Conservation (phyloP, 2,888 invertebrate species). For the Hyposoter dolosus region DNA sequence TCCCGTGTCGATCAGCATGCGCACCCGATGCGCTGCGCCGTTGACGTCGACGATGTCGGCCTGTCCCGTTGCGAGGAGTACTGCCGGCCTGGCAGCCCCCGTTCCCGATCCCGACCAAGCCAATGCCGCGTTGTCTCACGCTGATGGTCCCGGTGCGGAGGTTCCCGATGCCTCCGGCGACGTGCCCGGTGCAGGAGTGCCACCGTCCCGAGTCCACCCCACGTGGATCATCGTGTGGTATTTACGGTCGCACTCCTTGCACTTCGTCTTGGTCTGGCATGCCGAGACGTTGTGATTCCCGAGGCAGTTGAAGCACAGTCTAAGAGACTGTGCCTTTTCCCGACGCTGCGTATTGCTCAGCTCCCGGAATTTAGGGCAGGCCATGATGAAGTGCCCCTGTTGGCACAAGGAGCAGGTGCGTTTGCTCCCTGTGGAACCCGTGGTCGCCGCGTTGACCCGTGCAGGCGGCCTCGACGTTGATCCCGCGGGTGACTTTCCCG, state of each 20-base stretch:
- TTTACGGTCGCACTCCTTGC: no score
- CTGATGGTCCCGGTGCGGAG: neutral
- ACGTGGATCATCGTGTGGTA: no score
- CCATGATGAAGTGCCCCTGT: constrained; percentile 14
- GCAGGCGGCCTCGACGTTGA: neutral
- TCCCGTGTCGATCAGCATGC: constrained; percentile 43
- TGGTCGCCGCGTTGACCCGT: constrained; percentile 4
- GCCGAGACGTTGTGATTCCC: constrained; percentile 29
- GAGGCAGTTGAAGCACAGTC: constrained; percentile 43
- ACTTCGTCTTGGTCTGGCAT: no score
- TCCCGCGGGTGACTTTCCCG: no score
- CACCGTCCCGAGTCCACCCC: no score
- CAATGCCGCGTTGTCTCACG: constrained; percentile 1
- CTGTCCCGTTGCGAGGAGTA: constrained; percentile 36
- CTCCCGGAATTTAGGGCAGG: constrained; percentile 12
- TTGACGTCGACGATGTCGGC: neutral
- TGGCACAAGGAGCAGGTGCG: neutral
- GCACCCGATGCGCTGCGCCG: constrained; percentile 25
- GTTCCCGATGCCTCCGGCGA: neutral
- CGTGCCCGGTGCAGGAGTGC: no score
- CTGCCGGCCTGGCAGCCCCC: constrained; percentile 5
- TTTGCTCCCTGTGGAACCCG: neutral
- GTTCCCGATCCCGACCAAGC: neutral
- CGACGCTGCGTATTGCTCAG: neutral
- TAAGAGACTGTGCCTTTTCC: neutral